A percentile compares a stretch with the other conserved stretches of the same genome.
phyloP scores from a whole-genome alignment of 2,113 vertebrate genomes.

The Pseudonaja textilis region DNA sequence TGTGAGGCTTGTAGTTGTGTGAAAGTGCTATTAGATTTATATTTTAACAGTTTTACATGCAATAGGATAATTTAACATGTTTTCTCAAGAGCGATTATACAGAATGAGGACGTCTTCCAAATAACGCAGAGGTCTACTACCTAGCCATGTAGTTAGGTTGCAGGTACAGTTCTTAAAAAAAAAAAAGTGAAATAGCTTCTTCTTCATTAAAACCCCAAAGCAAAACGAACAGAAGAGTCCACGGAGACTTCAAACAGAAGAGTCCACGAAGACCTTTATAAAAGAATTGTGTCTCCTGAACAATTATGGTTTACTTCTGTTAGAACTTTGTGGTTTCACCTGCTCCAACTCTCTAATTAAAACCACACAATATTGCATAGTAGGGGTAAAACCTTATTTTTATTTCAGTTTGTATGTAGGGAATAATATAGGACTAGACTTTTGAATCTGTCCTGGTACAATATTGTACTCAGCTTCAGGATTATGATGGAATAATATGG shows the following conservation, averaged over 20 bases:
- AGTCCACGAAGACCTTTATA: neutral
- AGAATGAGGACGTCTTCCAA: neutral
- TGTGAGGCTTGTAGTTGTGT: neutral
- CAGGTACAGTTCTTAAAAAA: neutral
- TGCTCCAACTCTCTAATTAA: neutral
- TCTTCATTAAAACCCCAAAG: neutral
- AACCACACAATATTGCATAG: neutral
- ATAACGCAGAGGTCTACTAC: neutral
- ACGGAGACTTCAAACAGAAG: neutral
- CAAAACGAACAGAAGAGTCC: neutral
- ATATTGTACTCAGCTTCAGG: neutral
- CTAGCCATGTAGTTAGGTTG: neutral
- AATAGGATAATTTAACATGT: neutral
- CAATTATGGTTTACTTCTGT: neutral
- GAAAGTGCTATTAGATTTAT: neutral
- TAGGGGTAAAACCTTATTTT: neutral
- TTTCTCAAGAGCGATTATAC: neutral
- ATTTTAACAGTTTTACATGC: neutral
- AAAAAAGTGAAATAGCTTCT: neutral
- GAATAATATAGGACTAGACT: neutral
- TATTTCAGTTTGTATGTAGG: neutral
- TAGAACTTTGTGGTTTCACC: neutral
- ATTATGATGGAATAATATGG: neutral
- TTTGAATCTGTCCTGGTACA: neutral
- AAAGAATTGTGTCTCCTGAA: neutral